Evolutionary conservation across 2,113 vertebrate genomes (phyloP), one percentile per base, ranked within the genome.

Genomic region (Pampusana beccarii): DNA sequence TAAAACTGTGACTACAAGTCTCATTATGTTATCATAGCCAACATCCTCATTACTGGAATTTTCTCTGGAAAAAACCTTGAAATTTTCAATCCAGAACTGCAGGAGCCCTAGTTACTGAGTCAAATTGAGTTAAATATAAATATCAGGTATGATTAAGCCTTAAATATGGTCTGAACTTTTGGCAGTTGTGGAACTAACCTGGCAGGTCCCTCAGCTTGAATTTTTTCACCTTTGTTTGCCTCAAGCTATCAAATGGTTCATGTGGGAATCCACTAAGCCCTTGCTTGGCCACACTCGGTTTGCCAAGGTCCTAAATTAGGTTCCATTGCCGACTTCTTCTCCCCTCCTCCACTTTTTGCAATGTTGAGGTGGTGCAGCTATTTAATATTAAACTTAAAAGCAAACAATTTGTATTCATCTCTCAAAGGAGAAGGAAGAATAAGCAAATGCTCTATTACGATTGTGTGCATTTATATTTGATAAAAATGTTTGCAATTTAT

Each of bases 401-500:
- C 92, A 96, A 94, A 93, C 62, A 78, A 97, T 97, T 96, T 97
- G 80, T 96, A 97, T 97, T 97, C 91, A 75, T 95, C 77, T 91
- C 86, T 94, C 95, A 95, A 82, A 94, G 71, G 94, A 86, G 87
- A 97, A 85, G 50, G 56, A 94, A 95, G 95, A 96, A 95, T 94
- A 95, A 96, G 93, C 87, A 96, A 96, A 95, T 91, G 87, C 33
- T 95, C 82, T 85, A 86, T 95, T 97, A 97, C 29, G 46, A 97
- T 95, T 95, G 93, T 66, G 42, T 93, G 93, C 94, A 89, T 96
- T 97, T 97, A 95, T 97, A 97, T 93, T 96, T 97, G 97, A 97
- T 97, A 97, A 97, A 97, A 96, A 96, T 87, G 89, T 66, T 89
- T 97, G 97, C 95, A 97, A 97, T 97, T 97, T 97, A 97, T 97